Conservation (phyloP, 2,113 vertebrate species). For the Leiothrix lutea region DNA sequence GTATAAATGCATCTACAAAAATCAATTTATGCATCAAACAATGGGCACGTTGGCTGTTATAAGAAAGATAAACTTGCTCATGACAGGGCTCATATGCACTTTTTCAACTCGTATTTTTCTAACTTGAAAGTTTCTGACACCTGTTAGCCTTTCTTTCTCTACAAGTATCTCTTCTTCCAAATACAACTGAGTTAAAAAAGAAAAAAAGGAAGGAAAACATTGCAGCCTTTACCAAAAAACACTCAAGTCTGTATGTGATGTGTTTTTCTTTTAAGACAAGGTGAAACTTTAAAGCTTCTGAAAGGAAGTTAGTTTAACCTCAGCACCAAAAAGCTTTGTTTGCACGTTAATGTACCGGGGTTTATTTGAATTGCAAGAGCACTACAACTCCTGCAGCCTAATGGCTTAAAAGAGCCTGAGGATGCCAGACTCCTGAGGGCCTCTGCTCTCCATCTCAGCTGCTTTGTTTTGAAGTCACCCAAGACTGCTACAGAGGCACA, state of each 20-base stretch:
- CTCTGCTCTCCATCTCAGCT: not conserved
- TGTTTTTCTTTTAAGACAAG: not conserved
- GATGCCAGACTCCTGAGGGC: not conserved
- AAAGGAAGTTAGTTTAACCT: constrained; percentile 51
- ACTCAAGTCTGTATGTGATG: not conserved
- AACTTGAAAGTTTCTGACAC: not conserved
- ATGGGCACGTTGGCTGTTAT: not conserved
- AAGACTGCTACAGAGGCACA: not conserved
- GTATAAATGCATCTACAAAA: not conserved
- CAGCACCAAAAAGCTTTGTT: constrained; percentile 28
- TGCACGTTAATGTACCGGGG: not conserved
- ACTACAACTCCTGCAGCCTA: not conserved
- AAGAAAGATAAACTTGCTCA: not conserved
- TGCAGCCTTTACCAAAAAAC: not conserved
- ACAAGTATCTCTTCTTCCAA: not conserved
- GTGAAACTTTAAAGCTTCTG: constrained; percentile 30
- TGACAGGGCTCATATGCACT: not conserved
- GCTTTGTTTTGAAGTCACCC: constrained; percentile 12
- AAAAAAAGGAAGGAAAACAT: not conserved
- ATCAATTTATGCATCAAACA: not conserved
- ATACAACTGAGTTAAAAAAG: not conserved
- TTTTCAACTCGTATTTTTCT: not conserved
- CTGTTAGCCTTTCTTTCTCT: not conserved
- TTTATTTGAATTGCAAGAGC: constrained; percentile 19
- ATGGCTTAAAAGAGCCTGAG: not conserved